phyloP scores from a whole-genome alignment of 2,888 invertebrate species.

The Drosophila mimica region DNA sequence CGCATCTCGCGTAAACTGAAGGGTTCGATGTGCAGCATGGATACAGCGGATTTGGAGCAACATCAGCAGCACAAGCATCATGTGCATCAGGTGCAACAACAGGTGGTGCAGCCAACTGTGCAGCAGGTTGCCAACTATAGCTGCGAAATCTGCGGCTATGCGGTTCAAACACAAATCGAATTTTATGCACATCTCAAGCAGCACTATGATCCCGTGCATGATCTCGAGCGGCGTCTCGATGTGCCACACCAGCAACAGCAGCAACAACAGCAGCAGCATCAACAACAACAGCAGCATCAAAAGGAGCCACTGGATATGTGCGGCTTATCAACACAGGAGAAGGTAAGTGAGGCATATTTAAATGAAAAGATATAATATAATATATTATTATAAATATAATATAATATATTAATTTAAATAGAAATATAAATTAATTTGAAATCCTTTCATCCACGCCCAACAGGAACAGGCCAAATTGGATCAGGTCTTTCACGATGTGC shows the following conservation, averaged over 20 bases:
- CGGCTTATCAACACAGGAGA: slow-evolving; percentile 60
- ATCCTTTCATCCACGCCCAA: slow-evolving; percentile 17
- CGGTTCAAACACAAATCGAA: slow-evolving; percentile 91
- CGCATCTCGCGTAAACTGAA: slow-evolving; percentile 92
- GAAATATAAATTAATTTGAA: not conserved
- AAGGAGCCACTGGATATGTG: slow-evolving; percentile 71
- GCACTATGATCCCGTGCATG: slow-evolving; percentile 91
- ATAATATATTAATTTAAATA: not conserved
- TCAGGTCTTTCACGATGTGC: slow-evolving; percentile 82
- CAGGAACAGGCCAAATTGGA: slow-evolving; percentile 72
- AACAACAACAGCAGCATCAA: slow-evolving; percentile 38
- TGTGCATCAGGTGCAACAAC: slow-evolving; percentile 17
- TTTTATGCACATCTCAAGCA: slow-evolving; percentile 94
- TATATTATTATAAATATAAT: not conserved
- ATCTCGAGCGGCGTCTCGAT: slow-evolving; percentile 45
- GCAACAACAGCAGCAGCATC: slow-evolving; percentile 27
- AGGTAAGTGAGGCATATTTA: slow-evolving; percentile 37
- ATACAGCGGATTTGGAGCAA: slow-evolving; percentile 54
- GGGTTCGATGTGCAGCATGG: slow-evolving; percentile 77
- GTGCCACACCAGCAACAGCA: slow-evolving; percentile 51
- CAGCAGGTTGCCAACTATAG: slow-evolving; percentile 62
- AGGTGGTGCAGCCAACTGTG: slow-evolving; percentile 25
- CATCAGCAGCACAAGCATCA: slow-evolving; percentile 46
- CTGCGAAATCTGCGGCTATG: slow-evolving; percentile 92
- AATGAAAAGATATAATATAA: too few species aligned